Percentiles rank a stretch among this genome's conserved stretches.
Evolutionary conservation across 2,797 vertebrate species (phyloP).

Genomic region (Epinephelus coioides): DNA sequence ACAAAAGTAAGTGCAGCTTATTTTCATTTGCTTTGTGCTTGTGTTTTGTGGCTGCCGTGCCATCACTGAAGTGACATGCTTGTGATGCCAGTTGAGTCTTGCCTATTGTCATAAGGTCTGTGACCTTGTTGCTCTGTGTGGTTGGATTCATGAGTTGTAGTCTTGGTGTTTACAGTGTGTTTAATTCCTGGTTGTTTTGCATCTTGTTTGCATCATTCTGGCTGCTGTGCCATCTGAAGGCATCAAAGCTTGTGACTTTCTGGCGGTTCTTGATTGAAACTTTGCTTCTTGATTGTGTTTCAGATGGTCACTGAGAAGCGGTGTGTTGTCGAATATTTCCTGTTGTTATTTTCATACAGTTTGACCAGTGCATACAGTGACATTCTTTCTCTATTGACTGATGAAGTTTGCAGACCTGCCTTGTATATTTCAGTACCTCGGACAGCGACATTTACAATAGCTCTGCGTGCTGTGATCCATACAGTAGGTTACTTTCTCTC

Average conservation of each 20-base stretch:
- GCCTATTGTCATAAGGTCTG: fast-evolving
- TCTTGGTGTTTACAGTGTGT: not conserved
- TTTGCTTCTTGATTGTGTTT: not conserved
- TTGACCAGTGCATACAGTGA: not conserved
- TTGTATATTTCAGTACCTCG: not conserved
- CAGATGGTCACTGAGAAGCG: not conserved
- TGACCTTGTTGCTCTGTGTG: not conserved
- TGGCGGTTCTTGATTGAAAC: not conserved
- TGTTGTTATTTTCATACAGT: not conserved
- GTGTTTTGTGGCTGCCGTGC: not conserved
- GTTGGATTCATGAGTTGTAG: not conserved
- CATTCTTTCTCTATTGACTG: too few relatives aligned
- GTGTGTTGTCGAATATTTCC: not conserved
- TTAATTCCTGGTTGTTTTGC: not conserved
- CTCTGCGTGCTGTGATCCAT: not conserved
- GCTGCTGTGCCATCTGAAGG: too few relatives aligned
- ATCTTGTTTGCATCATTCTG: not conserved
- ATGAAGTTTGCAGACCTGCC: not conserved
- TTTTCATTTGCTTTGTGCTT: not conserved
- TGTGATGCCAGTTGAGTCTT: not conserved
- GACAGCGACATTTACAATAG: not conserved
- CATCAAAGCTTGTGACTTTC: too few relatives aligned
- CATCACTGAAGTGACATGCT: not conserved
- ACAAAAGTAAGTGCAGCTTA: not conserved
- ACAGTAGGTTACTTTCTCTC: not conserved